These are phyloP conservation scores for Brachionus sp. DNA, from an alignment of 1,140 invertebrate species.

Conservation along the genomic window DNA sequence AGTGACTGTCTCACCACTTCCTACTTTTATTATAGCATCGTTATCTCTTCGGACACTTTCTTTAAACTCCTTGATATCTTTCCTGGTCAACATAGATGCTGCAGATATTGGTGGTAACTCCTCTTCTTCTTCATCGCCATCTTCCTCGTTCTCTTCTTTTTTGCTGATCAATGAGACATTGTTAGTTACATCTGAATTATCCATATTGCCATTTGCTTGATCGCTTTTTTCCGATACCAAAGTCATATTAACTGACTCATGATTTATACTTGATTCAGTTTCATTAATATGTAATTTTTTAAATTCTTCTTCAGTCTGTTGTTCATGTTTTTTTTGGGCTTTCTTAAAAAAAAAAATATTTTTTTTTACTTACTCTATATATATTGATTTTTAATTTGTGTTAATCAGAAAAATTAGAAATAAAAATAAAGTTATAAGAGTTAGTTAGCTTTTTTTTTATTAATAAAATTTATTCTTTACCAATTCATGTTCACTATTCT, in stretches of 20 bases:
- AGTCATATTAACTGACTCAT: constrained; percentile 8
- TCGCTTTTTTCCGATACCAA: not conserved
- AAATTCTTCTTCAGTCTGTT: constrained; percentile 22
- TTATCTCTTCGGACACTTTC: constrained; percentile 67
- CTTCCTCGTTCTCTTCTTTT: not conserved
- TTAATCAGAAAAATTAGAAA: not conserved
- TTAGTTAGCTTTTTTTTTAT: not conserved
- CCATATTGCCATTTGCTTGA: constrained; percentile 46
- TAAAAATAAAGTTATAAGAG: not conserved
- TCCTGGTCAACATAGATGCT: constrained; percentile 89
- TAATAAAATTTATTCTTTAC: not conserved
- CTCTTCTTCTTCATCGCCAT: constrained; percentile 14
- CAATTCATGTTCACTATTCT: not conserved
- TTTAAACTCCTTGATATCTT: constrained; percentile 87
- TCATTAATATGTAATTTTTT: constrained; percentile 13
- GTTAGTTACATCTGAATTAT: not conserved
- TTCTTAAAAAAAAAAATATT: not conserved
- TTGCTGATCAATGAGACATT: not conserved
- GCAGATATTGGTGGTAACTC: constrained; percentile 64
- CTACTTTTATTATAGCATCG: constrained; percentile 89
- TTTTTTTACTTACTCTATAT: not conserved
- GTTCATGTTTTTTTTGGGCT: constrained; percentile 30
- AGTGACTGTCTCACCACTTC: constrained; percentile 94
- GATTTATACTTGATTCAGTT: not conserved
- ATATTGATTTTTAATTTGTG: not conserved